phyloP scores from a whole-genome alignment of 2,888 invertebrate genomes.

The Drosophila nigricruria region DNA sequence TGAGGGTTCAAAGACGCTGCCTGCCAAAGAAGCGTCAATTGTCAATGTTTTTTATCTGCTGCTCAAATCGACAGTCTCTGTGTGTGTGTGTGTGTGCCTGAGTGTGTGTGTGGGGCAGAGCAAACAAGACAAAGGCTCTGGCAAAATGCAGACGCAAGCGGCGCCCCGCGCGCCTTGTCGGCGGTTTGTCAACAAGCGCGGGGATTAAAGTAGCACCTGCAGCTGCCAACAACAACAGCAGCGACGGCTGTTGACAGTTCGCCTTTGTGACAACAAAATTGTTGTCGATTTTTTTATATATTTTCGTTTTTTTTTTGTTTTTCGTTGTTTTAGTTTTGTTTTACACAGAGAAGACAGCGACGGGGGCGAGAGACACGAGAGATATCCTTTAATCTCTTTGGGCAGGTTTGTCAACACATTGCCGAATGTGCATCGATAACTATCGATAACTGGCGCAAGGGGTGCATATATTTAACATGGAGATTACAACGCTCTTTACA shows the following conservation, averaged over 20 bases:
- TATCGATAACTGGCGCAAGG: constrained; percentile 53
- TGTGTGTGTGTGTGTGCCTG: constrained; percentile 12
- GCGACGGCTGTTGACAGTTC: constrained; percentile 69
- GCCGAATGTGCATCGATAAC: constrained; percentile 59
- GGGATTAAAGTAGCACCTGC: constrained; percentile 78
- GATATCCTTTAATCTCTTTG: constrained; percentile 53
- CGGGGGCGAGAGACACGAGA: background rate
- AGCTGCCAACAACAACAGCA: constrained; percentile 26
- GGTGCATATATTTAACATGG: constrained; percentile 52
- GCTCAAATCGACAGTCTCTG: constrained; percentile 63
- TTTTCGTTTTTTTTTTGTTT: background rate
- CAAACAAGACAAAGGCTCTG: constrained; percentile 43
- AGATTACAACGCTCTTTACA: constrained; percentile 48
- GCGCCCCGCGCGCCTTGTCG: background rate
- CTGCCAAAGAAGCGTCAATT: constrained; percentile 77
- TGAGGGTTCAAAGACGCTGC: constrained; percentile 29
- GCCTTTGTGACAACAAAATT: constrained; percentile 76
- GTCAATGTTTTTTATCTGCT: constrained; percentile 72
- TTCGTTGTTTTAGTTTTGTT: constrained; percentile 20
- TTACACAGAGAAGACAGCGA: background rate
- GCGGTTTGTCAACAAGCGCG: constrained; percentile 70
- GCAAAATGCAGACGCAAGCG: constrained; percentile 40
- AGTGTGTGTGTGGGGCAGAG: constrained; percentile 22
- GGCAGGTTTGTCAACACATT: constrained; percentile 75
- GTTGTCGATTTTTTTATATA: constrained; percentile 52